Base-by-base conservation (phyloP, 2,113 vertebrate species). In the Caranx ignobilis region DNA sequence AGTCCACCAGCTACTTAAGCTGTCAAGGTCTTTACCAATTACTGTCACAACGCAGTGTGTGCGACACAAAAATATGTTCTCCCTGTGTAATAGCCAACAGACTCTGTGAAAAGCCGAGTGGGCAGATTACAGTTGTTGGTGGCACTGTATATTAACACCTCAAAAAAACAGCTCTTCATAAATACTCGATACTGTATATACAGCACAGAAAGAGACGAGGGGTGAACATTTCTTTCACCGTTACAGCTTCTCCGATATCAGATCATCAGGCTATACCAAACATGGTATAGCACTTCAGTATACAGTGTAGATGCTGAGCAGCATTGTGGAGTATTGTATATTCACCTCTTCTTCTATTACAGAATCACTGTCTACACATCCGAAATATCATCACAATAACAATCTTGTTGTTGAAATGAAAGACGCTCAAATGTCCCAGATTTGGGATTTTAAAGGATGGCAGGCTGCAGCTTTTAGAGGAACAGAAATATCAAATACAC, bases 1-100 rank as follows among this genome's bases (percentile, higher is more conserved):
- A 93, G 92, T 93, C 92, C 85, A 88, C 86, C 88, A 92, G 93
- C 92, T 93, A 94, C 93, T 95, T 94, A 94, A 94, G 92, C 94
- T 95, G 94, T 95, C 94, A 95, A 89, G 94, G 88, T 94, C 94
- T 94, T 94, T 93, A 95, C 92, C 94, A 95, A 95, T 95, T 95
- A 95, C 94, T 89, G 93, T 94, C 89, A 92, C 87, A 56, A 90
- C 61, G 66, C 83, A 26, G 88, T 67, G 79, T 86, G 83, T 71
- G 90, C 88, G 93, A 91, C 80, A 85, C 83, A 90, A 86, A 92
- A 89, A 87, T 88, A 88, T 90, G 88, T 88, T 92, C 86, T 81
- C 79, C 57, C 39, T 56, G 67, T 63, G 34, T 92, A 94, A 94
- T 92, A 71, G 80, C 74, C 91, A 91, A 89, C 91, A 88, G 91